Conservation (phyloP, 2,113 vertebrate species). For the Heteronetta atricapilla region DNA sequence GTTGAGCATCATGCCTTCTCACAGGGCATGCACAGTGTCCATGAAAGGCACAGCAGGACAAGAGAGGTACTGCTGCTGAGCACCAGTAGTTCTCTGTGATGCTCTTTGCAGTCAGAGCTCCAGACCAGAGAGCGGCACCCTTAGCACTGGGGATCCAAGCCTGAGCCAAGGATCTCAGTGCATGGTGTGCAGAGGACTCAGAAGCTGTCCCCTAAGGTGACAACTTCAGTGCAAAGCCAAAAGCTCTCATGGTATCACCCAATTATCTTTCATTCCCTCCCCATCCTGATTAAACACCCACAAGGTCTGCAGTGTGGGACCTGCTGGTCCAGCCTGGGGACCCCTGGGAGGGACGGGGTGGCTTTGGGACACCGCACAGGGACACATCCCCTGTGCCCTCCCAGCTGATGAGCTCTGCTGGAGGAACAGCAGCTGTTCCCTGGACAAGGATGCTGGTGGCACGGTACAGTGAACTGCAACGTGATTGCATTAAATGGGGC, state of each 20-base stretch:
- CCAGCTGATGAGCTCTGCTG: neutral
- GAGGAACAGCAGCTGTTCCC: neutral
- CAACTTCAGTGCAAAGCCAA: neutral
- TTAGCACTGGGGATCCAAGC: neutral
- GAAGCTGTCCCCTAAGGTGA: rapidly evolving
- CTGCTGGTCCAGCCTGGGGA: rapidly evolving
- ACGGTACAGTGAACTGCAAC: rapidly evolving
- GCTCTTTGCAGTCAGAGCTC: too few relatives aligned
- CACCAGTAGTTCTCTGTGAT: too few relatives aligned
- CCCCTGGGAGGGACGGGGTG: neutral
- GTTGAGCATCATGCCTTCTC: neutral
- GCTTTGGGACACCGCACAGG: rapidly evolving
- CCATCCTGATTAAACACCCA: neutral
- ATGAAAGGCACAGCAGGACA: too few relatives aligned
- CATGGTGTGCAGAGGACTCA: neutral
- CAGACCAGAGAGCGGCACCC: too few relatives aligned
- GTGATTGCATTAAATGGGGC: neutral
- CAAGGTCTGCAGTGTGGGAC: rapidly evolving
- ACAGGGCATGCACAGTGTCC: rapidly evolving
- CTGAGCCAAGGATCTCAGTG: neutral
- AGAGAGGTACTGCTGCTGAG: too few relatives aligned
- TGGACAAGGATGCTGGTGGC: rapidly evolving
- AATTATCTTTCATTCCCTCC: neutral
- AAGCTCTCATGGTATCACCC: rapidly evolving
- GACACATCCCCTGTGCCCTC: neutral